Conservation (phyloP, 2,797 vertebrate genomes). For the Silurus lanzhouensis region DNA sequence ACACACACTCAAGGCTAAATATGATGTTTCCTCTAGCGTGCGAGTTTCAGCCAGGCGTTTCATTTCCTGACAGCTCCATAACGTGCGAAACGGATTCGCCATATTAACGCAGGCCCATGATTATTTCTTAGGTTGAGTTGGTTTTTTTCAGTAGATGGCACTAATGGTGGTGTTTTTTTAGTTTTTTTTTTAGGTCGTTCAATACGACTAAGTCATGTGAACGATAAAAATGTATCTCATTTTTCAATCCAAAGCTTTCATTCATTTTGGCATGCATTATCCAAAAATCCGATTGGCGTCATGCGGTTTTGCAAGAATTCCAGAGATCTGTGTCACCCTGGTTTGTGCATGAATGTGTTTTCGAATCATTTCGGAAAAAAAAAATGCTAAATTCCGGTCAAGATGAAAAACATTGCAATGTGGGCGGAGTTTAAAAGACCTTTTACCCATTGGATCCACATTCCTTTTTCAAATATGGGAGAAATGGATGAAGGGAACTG, state of each 20-base stretch:
- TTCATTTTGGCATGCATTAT: not conserved
- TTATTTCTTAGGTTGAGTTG: not conserved
- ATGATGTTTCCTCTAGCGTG: conserved; percentile 49
- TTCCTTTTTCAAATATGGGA: not conserved
- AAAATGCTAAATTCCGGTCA: no score
- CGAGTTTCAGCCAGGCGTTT: conserved; percentile 42
- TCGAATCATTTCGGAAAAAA: not conserved
- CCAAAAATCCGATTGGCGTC: not conserved
- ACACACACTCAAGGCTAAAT: conserved; percentile 52
- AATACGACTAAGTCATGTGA: not conserved
- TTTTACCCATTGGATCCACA: not conserved
- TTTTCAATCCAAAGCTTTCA: not conserved
- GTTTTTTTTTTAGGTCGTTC: not conserved
- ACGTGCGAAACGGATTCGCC: conserved; percentile 2
- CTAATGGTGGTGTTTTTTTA: conserved; percentile 9
- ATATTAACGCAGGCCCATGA: conserved; percentile 12
- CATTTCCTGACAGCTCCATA: conserved; percentile 43
- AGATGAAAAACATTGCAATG: not conserved
- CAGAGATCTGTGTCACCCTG: not conserved
- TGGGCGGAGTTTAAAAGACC: not conserved
- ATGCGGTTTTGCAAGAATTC: not conserved
- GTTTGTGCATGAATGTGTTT: not conserved
- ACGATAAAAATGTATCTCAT: not conserved
- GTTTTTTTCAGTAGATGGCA: conserved; percentile 42
- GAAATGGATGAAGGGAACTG: not conserved